Evolutionary conservation across 2,797 vertebrate species (phyloP).

Genomic region (Scyliorhinus canicula): DNA sequence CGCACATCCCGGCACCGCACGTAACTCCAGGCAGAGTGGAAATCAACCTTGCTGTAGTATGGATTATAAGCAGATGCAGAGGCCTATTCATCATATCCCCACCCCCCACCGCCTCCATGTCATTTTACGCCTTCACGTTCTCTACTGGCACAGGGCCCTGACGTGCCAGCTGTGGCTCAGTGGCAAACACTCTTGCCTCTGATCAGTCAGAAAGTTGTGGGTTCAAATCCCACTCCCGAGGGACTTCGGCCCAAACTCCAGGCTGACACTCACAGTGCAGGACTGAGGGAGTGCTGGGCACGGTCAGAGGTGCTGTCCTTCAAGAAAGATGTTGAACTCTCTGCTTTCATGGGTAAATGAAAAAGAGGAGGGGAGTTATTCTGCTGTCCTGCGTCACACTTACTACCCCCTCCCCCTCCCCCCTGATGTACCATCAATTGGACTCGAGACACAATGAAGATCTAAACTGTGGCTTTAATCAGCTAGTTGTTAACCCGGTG

Average conservation of each 20-base stretch:
- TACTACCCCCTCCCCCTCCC: too few relatives aligned
- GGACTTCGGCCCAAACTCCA: neutral
- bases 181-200: neutral
- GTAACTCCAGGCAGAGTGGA: neutral
- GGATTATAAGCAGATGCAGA: neutral
- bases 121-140: neutral
- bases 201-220: neutral
- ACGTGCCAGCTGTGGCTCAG: neutral
- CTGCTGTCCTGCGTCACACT: too few relatives aligned
- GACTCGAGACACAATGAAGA: too few relatives aligned
- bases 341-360: neutral
- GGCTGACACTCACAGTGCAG: too few relatives aligned
- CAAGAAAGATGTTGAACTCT: neutral
- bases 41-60: neutral
- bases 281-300: too few relatives aligned
- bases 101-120: neutral
- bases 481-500: too few relatives aligned
- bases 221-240: too few relatives aligned
- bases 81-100: neutral
- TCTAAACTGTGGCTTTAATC: too few relatives aligned
- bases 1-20: neutral
- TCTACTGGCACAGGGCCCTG: neutral
- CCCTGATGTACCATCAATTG: too few relatives aligned
- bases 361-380: too few relatives aligned
- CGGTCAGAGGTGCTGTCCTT: neutral